Base-by-base conservation (phyloP, 92 coral and sea anemone genomes). In the Zoanthus sansibaricus region DNA sequence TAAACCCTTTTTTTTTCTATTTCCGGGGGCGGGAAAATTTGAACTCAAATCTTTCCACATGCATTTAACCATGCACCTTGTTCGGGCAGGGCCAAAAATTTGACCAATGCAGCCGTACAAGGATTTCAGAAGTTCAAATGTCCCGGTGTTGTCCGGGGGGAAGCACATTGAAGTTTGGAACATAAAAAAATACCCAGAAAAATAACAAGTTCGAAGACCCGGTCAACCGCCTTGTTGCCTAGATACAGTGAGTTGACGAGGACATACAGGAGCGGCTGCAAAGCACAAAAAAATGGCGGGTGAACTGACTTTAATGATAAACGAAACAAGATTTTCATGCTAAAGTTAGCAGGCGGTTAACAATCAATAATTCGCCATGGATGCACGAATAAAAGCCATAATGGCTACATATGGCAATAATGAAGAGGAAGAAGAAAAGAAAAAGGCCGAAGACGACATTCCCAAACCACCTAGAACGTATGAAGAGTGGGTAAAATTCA, bases 341-440 rank as follows among this genome's bases (percentile, higher is more conserved):
- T 79, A 33, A 13, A 76, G 42, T n/a, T 12, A 64, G 21, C 46
- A 37, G 20, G 6, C 37, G 25, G 14, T 8, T 18, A 44, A 59
- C 7, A 18, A 31, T 6, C 44, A 55, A 82, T 49, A 30, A 21
- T 37, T 59, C 42, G 64, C 70, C 46, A 95, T 96, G 95, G 98
- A 94, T 84, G 88, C 94, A 20, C 91, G 95, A 82, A 90, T 94
- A 7, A 92, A 93, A 79, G 96, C 95, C 2, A 88, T 95, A 72
- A 83, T 96, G 77, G 95, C 95, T 14, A 75, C 90, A 37, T 93
- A 89, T 77, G 94, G 90, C 14, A 75, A 89, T 69, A 12, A 87
- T 48, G 95, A 90, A 69, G 82, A 79, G 55, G 92, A 85, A 25
- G 91, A 93, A 18, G 87, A 42, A 49, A 76, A 70, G 70, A 86